Evolutionary conservation across 2,113 vertebrate species (phyloP).

Genomic region (Sprattus sprattus): DNA sequence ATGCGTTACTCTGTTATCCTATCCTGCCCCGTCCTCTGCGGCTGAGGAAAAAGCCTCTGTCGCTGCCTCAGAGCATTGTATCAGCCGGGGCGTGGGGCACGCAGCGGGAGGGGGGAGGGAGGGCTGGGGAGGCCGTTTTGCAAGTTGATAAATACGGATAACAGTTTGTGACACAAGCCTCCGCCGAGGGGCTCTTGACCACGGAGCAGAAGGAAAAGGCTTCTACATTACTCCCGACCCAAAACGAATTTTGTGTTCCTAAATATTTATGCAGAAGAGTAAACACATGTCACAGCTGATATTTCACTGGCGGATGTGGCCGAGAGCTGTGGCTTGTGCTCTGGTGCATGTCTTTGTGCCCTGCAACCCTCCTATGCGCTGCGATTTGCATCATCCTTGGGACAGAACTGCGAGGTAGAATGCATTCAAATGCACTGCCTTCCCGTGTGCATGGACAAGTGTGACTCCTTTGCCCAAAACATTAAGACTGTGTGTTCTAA

Average conservation of each 20-base stretch:
- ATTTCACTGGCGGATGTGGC: slow-evolving; percentile 33
- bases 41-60: background rate
- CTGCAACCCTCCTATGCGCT: slow-evolving; percentile 28
- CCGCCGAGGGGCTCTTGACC: slow-evolving; percentile 36
- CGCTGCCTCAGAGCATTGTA: background rate
- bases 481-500: background rate
- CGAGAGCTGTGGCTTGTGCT: slow-evolving; percentile 11
- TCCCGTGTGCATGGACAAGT: background rate
- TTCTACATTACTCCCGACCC: slow-evolving; percentile 14
- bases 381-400: slow-evolving; percentile 29
- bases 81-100: background rate
- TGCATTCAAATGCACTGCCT: background rate
- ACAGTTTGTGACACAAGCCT: slow-evolving; percentile 41
- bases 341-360: slow-evolving; percentile 21
- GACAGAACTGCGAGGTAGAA: slow-evolving; percentile 29
- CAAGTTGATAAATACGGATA: slow-evolving; percentile 41
- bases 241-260: slow-evolving; percentile 39
- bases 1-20: background rate
- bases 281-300: slow-evolving; percentile 52
- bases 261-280: slow-evolving; percentile 53
- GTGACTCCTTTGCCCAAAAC: background rate
- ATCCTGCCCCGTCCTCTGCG: background rate
- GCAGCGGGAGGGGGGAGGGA: background rate
- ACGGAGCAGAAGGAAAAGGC: slow-evolving; percentile 29
- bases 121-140: slow-evolving; percentile 6